Evolutionary conservation across 2,113 vertebrate genomes (phyloP).

Genomic region (Illadopsis cleaveri): DNA sequence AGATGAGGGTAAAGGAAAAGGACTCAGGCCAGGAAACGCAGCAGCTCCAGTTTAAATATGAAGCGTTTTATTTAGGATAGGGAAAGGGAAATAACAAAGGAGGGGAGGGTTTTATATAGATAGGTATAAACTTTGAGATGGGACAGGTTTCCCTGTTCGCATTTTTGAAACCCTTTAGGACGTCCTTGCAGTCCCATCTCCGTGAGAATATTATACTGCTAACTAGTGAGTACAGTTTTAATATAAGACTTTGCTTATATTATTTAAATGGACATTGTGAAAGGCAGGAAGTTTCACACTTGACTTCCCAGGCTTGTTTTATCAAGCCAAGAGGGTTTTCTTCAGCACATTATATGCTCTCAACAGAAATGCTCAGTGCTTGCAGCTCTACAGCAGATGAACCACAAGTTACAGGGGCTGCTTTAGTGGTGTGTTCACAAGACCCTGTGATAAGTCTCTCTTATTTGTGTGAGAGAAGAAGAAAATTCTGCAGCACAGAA

Average conservation of each 20-base stretch:
- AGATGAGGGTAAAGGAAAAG: slow-evolving; percentile 74
- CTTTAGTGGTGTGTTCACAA: background rate
- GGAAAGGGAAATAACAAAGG: background rate
- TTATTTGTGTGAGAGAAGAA: background rate
- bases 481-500: background rate
- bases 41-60: slow-evolving; percentile 56
- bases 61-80: background rate
- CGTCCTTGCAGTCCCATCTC: background rate
- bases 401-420: background rate
- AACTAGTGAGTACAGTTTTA: background rate
- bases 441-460: background rate
- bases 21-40: slow-evolving; percentile 71
- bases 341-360: background rate
- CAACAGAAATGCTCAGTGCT: background rate
- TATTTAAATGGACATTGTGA: slow-evolving; percentile 7
- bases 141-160: background rate
- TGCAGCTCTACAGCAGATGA: background rate
- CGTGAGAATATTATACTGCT: slow-evolving; percentile 13
- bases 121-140: slow-evolving; percentile 33
- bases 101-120: slow-evolving; percentile 22
- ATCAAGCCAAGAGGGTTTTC: background rate
- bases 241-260: slow-evolving; percentile 36
- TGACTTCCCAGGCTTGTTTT: background rate
- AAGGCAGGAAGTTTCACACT: background rate
- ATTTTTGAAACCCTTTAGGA: background rate